Percentiles rank a stretch among this genome's conserved stretches.
Evolutionary conservation across 2,888 invertebrate species (phyloP).

Genomic region (Yponomeuta plumbellus): DNA sequence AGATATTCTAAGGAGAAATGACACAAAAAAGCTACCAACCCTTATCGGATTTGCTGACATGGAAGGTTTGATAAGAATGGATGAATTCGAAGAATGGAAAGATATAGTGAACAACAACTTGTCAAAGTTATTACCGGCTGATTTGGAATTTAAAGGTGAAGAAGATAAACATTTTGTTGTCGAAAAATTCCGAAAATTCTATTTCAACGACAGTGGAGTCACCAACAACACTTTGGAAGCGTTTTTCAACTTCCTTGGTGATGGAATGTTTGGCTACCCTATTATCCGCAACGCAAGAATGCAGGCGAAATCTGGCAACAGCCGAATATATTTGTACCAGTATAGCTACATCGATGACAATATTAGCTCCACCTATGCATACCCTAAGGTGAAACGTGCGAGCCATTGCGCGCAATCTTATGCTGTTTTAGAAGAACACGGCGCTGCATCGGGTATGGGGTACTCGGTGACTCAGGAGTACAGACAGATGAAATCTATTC

Average conservation of each 20-base stretch:
- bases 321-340: conserved; percentile 10
- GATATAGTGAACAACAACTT: conserved; percentile 18
- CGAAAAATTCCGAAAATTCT: conserved; percentile 13
- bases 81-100: conserved; percentile 12
- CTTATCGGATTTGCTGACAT: not conserved
- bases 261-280: conserved; percentile 33
- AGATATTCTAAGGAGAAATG: conserved; percentile 12
- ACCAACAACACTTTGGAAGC: conserved; percentile 1
- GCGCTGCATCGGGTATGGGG: not conserved
- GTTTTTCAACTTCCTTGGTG: conserved; percentile 26
- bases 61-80: conserved; percentile 16
- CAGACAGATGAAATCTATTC: conserved; percentile 5
- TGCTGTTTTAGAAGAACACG: conserved; percentile 5
- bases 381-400: conserved; percentile 13
- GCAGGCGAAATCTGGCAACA: conserved; percentile 12
- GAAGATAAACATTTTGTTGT: conserved; percentile 12
- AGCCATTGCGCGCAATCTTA: conserved; percentile 13
- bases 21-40: conserved; percentile 8
- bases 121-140: conserved; percentile 16
- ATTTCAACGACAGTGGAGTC: conserved; percentile 15
- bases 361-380: not conserved
- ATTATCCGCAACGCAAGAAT: conserved; percentile 5
- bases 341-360: conserved; percentile 13
- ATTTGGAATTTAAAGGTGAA: conserved; percentile 14
- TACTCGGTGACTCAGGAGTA: not conserved